phyloP scores from a whole-genome alignment of 2,888 invertebrate genomes.

The Lochmaea capreae region DNA sequence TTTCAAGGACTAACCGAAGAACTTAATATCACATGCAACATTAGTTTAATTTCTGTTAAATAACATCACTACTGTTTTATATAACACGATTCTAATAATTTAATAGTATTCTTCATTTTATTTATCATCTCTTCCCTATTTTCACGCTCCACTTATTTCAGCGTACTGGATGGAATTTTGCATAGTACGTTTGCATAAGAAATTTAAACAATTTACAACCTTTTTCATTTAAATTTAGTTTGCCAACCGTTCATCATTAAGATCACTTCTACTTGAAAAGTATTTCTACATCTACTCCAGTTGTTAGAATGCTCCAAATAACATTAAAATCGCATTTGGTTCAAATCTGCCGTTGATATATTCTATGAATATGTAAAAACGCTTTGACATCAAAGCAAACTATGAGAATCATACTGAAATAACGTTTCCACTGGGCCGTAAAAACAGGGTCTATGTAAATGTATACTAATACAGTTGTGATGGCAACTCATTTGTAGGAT shows the following conservation, averaged over 20 bases:
- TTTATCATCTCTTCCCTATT: too few relatives aligned
- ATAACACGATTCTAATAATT: too few relatives aligned
- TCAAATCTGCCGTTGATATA: conserved; percentile 25
- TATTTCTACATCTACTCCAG: conserved; percentile 44
- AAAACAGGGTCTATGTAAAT: conserved; percentile 43
- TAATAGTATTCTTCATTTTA: too few relatives aligned
- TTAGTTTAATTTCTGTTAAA: too few relatives aligned
- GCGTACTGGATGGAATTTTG: too few relatives aligned
- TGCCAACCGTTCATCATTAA: not conserved
- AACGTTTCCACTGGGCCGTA: conserved; percentile 41
- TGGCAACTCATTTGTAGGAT: conserved; percentile 32
- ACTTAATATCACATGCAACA: too few relatives aligned
- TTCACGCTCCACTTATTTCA: too few relatives aligned
- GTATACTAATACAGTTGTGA: conserved; percentile 44
- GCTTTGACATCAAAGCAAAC: conserved; percentile 40
- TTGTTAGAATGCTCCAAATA: not conserved
- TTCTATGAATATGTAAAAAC: conserved; percentile 42
- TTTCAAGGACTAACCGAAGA: too few relatives aligned
- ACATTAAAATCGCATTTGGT: conserved; percentile 35
- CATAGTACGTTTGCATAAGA: too few relatives aligned
- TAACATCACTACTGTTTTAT: too few relatives aligned
- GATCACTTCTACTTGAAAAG: conserved; percentile 13
- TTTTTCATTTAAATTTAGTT: not conserved
- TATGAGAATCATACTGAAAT: conserved; percentile 32
- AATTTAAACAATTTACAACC: not conserved